Evolutionary conservation across 2,888 invertebrate species (phyloP).

Genomic region (Lasioglossum lativentre): DNA sequence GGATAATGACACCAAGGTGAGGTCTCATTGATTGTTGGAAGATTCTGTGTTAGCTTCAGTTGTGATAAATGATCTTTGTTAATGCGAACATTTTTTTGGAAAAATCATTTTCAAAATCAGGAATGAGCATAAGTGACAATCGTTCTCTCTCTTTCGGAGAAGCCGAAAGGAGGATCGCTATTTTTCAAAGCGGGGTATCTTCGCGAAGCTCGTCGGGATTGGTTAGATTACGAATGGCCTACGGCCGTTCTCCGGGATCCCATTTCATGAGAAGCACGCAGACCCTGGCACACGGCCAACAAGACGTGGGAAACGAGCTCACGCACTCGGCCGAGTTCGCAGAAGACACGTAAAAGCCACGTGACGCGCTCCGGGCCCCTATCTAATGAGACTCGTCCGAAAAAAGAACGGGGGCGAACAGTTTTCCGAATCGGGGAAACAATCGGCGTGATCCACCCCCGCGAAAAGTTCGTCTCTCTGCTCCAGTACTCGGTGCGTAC

Average conservation of each 20-base stretch:
- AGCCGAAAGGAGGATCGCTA: not conserved
- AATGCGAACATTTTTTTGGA: no score
- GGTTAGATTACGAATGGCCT: conserved; percentile 62
- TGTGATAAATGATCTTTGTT: no score
- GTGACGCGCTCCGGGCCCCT: conserved; percentile 68
- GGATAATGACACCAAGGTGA: conserved; percentile 95
- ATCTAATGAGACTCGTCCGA: conserved; percentile 70
- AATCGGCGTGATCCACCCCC: not conserved
- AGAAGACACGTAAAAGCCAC: conserved; percentile 67
- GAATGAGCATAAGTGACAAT: not conserved
- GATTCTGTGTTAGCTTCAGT: not conserved
- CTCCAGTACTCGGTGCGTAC: not conserved
- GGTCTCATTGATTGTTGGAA: conserved; percentile 59
- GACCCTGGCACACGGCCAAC: not conserved
- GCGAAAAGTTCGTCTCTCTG: not conserved
- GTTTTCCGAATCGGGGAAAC: conserved; percentile 12
- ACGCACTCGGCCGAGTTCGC: conserved; percentile 22
- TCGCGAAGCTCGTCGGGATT: conserved; percentile 41
- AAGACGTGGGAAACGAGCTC: not conserved
- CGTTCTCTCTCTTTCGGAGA: not conserved
- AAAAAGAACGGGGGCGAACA: conserved; percentile 20
- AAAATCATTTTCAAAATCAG: no score
- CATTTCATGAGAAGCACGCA: conserved; percentile 24
- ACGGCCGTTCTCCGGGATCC: conserved; percentile 32
- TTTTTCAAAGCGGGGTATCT: conserved; percentile 11